Base-by-base conservation (phyloP, 2,888 invertebrate genomes). In the Polyommatus icarus region DNA sequence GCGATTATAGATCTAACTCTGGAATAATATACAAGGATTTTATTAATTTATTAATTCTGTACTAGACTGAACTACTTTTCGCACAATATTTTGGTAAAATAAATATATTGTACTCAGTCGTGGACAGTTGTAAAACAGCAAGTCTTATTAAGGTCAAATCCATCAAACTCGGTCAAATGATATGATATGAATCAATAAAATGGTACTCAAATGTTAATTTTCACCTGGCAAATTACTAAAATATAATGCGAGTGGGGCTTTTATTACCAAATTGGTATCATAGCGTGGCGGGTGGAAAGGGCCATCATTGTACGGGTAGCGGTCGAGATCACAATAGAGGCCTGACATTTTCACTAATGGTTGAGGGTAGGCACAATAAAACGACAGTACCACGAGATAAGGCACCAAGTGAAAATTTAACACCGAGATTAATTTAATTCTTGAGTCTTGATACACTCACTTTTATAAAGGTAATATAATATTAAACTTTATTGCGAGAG, bases 311-410 rank as follows among this genome's bases (percentile, higher is more conserved):
- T 93, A 88, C 88, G 89, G 90, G 87, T 86, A 86, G 89, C 90
- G 89, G 88, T 88, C 88, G 87, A 89, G 91, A 89, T 89, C 88
- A 93, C 93, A 94, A 94, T 93, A 90, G 91, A 91, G 86, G 90
- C 89, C 91, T 93, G 93, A 94, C 93, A 94, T 94, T 94, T 91
- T 93, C 92, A 91, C 93, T 93, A 94, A 94, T 93, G 93, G 93
- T 93, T 91, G 90, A 91, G 91, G 92, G 92, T 89, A 91, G 91
- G 91, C 91, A 93, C 92, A 93, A 93, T 93, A 93, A 93, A 93
- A 91, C 89, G 93, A 93, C 93, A 93, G 92, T 92, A 92, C 92
- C 88, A 90, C 91, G 88, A 87, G 92, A 93, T 94, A 94, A 92
- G 93, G 93, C 91, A 89, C 90, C 90, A 91, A 93, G 90, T 92